Evolutionary conservation across 1,140 invertebrate genomes (phyloP).

Genomic region (Calliopsis andreniformis): DNA sequence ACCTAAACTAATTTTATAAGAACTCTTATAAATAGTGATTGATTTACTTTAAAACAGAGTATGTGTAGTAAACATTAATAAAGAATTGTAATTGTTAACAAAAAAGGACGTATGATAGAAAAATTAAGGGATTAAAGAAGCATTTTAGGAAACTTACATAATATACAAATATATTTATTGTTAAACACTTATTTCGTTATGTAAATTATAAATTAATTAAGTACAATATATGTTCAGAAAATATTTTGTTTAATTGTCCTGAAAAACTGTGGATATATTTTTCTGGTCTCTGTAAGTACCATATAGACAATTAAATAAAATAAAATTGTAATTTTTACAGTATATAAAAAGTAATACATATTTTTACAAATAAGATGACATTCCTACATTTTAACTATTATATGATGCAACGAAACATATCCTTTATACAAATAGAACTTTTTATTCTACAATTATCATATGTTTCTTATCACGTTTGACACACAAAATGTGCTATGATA

Average conservation of each 20-base stretch:
- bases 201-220: conserved; percentile 22
- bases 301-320: conserved; percentile 3
- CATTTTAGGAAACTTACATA: background rate
- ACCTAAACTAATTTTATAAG: conserved; percentile 3
- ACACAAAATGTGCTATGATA: conserved; percentile 38
- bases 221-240: conserved; percentile 25
- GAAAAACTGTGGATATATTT: background rate
- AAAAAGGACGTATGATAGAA: background rate
- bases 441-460: conserved; percentile 27
- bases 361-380: background rate
- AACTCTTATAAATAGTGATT: background rate
- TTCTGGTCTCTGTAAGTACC: conserved; percentile 13
- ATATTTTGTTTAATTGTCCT: background rate
- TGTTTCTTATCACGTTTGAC: conserved; percentile 30
- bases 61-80: background rate
- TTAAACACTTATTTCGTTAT: background rate
- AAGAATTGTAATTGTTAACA: background rate
- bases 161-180: conserved; percentile 46
- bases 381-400: conserved; percentile 21
- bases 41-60: background rate
- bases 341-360: conserved; percentile 18
- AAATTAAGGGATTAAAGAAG: background rate
- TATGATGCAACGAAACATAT: conserved; percentile 9
- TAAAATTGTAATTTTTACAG: conserved; percentile 8
- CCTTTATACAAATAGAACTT: conserved; percentile 41